Evolutionary conservation across 2,113 vertebrate genomes (phyloP).

Genomic region (Mohoua ochrocephala): DNA sequence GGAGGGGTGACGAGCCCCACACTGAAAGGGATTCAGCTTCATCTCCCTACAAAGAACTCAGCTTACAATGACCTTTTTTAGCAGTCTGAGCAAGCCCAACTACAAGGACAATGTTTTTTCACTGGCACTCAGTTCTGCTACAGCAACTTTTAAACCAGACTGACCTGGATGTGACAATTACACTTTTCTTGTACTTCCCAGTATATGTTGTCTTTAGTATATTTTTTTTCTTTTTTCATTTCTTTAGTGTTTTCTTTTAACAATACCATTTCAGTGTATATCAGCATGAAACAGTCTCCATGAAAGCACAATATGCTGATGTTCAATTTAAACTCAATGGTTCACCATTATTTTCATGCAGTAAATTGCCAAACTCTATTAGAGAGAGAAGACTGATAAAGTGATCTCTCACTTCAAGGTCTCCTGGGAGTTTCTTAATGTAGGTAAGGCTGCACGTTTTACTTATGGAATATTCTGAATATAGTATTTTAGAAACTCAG

Average conservation of each 20-base stretch:
- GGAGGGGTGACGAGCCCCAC: not conserved
- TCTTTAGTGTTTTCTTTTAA: slow-evolving; percentile 33
- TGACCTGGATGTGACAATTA: slow-evolving; percentile 13
- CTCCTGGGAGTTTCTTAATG: slow-evolving; percentile 30
- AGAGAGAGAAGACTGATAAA: slow-evolving; percentile 31
- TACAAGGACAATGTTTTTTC: not conserved
- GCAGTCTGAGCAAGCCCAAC: not conserved
- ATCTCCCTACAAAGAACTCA: not conserved
- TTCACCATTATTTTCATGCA: slow-evolving; percentile 44
- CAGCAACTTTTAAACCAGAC: not conserved
- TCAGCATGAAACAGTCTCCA: slow-evolving; percentile 6
- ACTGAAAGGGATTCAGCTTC: not conserved
- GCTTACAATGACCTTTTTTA: not conserved
- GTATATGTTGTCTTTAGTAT: not conserved
- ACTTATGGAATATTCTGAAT: not conserved
- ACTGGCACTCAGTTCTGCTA: not conserved
- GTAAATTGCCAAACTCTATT: slow-evolving; percentile 38
- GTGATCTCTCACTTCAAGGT: slow-evolving; percentile 32
- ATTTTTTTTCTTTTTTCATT: not conserved
- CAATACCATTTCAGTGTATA: slow-evolving; percentile 33
- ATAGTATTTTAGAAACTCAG: not conserved
- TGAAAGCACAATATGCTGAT: slow-evolving; percentile 38
- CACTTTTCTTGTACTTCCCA: not conserved
- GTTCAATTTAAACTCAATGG: slow-evolving; percentile 41
- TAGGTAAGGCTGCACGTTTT: slow-evolving; percentile 17